Evolutionary conservation across 2,888 invertebrate genomes (phyloP).

Genomic region (Cheilosia scutellata): DNA sequence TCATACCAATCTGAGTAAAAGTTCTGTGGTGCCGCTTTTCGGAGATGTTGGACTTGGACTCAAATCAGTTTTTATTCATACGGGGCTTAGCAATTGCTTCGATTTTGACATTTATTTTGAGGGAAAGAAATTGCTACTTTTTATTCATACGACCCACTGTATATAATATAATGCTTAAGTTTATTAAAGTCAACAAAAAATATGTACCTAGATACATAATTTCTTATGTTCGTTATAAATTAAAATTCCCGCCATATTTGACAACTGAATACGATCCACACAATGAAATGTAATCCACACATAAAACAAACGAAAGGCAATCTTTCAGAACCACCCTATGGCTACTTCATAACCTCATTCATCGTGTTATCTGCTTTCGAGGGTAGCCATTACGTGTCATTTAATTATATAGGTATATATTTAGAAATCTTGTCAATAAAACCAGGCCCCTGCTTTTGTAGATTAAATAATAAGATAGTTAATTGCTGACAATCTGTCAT

Average conservation of each 20-base stretch:
- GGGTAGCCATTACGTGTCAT: constrained; percentile 34
- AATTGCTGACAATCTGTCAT: background rate
- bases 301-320: background rate
- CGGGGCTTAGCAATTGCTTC: no score
- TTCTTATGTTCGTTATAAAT: background rate
- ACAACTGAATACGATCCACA: background rate
- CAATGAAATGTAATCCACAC: background rate
- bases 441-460: background rate
- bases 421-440: background rate
- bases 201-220: no score
- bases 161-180: no score
- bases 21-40: no score
- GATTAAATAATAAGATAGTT: constrained; percentile 1
- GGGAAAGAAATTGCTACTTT: no score
- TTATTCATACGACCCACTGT: no score
- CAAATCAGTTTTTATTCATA: no score
- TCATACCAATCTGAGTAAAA: no score
- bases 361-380: constrained; percentile 11
- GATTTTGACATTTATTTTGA: no score
- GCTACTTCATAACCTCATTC: constrained; percentile 20
- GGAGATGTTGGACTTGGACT: no score
- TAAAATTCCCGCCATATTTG: background rate
- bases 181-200: no score
- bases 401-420: background rate
- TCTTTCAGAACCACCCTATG: constrained; percentile 29